Evolutionary conservation across 2,113 vertebrate species (phyloP).

Genomic region (Hyla sarda): DNA sequence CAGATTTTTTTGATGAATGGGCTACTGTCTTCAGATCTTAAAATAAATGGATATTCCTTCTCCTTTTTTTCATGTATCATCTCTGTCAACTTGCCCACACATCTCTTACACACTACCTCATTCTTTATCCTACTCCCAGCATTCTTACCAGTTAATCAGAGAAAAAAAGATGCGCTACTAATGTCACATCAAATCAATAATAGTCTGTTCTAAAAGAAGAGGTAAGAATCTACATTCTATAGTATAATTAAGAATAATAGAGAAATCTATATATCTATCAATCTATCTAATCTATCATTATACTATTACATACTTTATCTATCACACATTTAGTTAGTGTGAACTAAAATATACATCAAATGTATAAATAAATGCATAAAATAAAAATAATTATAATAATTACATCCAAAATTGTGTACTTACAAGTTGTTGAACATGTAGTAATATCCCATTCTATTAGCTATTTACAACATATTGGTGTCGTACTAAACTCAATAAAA

Average conservation of each 20-base stretch:
- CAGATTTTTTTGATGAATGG: conserved; percentile 26
- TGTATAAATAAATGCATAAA: no score
- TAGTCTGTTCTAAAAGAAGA: conserved; percentile 2
- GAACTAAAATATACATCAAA: no score
- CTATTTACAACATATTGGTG: not conserved
- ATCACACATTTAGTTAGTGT: no score
- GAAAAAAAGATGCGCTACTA: conserved; percentile 40
- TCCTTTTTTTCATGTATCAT: conserved; percentile 28
- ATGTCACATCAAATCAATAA: conserved; percentile 46
- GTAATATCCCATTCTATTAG: not conserved
- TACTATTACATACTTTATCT: no score
- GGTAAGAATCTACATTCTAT: conserved; percentile 9
- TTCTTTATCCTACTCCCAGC: conserved; percentile 34
- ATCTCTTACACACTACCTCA: conserved; percentile 30
- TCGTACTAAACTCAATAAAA: not conserved
- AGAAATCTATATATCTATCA: not conserved
- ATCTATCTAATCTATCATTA: not conserved
- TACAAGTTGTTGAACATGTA: not conserved
- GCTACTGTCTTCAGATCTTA: conserved; percentile 20
- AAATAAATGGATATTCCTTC: conserved; percentile 26
- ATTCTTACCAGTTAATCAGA: conserved; percentile 24
- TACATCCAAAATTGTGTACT: no score
- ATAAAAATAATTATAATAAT: not conserved
- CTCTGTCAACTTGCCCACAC: conserved; percentile 19
- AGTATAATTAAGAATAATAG: conserved; percentile 11